Evolutionary conservation across 92 coral and sea anemone species (phyloP), one percentile per base, ranked within the genome.

Genomic region (Virgularia gustaviana): DNA sequence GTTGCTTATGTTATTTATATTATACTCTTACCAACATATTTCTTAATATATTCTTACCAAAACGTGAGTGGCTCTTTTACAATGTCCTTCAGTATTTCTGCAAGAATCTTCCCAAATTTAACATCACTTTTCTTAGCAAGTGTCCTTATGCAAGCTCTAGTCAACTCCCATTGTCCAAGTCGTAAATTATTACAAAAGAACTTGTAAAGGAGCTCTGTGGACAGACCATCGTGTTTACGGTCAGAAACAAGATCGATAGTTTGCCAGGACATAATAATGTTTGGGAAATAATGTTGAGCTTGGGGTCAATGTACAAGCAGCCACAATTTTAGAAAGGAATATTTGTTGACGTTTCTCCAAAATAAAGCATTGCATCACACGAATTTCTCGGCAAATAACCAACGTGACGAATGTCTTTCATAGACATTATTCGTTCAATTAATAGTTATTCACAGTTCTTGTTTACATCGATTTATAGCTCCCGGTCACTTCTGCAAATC

Each of bases 111-210:
- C 1, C 83, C 80, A 9, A 83, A 80, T 39, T 64, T 32, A n/a
- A n/a, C n/a, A 63, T 73, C 53, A 25, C 86, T 62, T 45, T 72
- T 85, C 43, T 70, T 52, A 49, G 78, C 71, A 56, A 92, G 73
- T 16, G 78, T 79, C 63, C 74, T 78, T 39, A 92, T 70, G 54
- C 96, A 89, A 22, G 84, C 96, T 47, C 98, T 79, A 4, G 98
- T 88, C 55, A 92, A 41, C 63, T 92, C 98, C 98, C 98, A 92
- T 75, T 92, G 98, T 0, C 98, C 96, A 25, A 92, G 83, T 31
- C 90, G 84, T 47, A 92, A 79, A 72, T 89, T 83, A 59, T 92
- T 89, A 59, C 90, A 84, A 33, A 89, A 85, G 30, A 91, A 82
- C 5, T 78, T 82, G 60, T 84, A 92, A 23, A 92, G 87, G 57